A percentile compares a stretch with the other conserved stretches of the same genome.
Conservation (phyloP, 1,140 invertebrate species). For the Cecropterus lyciades region DNA sequence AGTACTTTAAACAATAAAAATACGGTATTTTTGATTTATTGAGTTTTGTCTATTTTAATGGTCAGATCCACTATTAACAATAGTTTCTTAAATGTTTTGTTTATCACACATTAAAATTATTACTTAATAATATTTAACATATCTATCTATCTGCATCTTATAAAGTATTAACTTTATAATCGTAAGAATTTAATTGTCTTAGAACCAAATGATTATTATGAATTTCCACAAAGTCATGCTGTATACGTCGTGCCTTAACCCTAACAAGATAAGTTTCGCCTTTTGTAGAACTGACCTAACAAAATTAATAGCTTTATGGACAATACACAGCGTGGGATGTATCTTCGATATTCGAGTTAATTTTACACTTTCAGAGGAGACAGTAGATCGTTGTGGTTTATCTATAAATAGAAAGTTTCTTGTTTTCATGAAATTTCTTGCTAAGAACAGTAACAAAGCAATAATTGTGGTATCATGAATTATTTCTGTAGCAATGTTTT, state of each 20-base stretch:
- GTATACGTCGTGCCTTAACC: not conserved
- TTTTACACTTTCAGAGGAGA: too few species aligned
- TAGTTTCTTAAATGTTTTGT: too few species aligned
- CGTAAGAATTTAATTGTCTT: too few species aligned
- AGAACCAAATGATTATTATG: not conserved
- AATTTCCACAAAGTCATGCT: not conserved
- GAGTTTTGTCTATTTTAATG: too few species aligned
- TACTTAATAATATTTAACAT: too few species aligned
- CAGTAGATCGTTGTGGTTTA: not conserved
- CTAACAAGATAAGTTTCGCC: not conserved
- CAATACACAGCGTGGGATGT: not conserved
- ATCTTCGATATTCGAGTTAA: too few species aligned
- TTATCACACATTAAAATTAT: too few species aligned
- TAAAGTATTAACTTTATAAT: too few species aligned
- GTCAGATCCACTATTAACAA: too few species aligned
- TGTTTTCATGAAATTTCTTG: constrained; percentile 8
- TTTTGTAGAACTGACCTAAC: constrained; percentile 4
- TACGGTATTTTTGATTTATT: too few species aligned
- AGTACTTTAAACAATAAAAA: too few species aligned
- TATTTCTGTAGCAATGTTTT: constrained; percentile 8
- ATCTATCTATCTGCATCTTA: too few species aligned
- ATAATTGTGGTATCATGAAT: constrained; percentile 1
- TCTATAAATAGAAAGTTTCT: constrained; percentile 7
- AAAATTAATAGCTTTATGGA: constrained; percentile 6
- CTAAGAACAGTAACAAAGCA: not conserved